Percentiles rank a stretch among this genome's conserved stretches.
Evolutionary conservation across 1,140 invertebrate species (phyloP).

Genomic region (Drosophila yakuba): DNA sequence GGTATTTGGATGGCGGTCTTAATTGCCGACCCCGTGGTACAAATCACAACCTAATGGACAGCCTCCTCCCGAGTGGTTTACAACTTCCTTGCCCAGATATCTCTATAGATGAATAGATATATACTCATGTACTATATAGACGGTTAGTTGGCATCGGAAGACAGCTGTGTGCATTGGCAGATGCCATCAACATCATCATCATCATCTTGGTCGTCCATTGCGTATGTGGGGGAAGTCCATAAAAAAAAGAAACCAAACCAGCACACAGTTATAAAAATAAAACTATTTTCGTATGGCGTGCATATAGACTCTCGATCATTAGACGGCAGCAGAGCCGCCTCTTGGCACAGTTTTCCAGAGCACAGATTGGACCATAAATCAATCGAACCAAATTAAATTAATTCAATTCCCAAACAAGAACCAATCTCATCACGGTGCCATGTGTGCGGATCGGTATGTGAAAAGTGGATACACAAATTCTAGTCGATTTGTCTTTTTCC

Average conservation of each 20-base stretch:
- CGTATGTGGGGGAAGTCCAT: slow-evolving; percentile 80
- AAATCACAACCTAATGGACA: slow-evolving; percentile 75
- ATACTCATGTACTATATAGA: not conserved
- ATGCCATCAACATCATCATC: slow-evolving; percentile 58
- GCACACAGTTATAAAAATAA: slow-evolving; percentile 82
- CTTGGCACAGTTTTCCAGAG: slow-evolving; percentile 79
- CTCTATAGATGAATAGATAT: slow-evolving; percentile 9
- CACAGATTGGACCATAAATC: slow-evolving; percentile 66
- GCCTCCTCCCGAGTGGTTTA: slow-evolving; percentile 45
- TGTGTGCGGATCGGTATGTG: slow-evolving; percentile 43
- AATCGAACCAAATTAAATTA: slow-evolving; percentile 78
- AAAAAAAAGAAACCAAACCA: slow-evolving; percentile 78
- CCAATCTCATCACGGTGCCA: slow-evolving; percentile 42
- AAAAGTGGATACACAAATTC: slow-evolving; percentile 55
- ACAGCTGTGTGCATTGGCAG: slow-evolving; percentile 77
- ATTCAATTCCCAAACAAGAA: slow-evolving; percentile 60
- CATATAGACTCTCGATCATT: slow-evolving; percentile 53
- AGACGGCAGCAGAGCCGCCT: slow-evolving; percentile 39
- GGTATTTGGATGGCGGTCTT: slow-evolving; percentile 17
- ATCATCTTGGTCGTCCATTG: slow-evolving; percentile 36
- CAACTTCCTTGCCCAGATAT: slow-evolving; percentile 69
- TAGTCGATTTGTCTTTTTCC: slow-evolving; percentile 85
- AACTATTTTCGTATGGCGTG: slow-evolving; percentile 74
- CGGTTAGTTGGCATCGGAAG: slow-evolving; percentile 63
- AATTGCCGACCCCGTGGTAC: slow-evolving; percentile 43